Percentiles rank a stretch among this genome's conserved stretches.
Evolutionary conservation across 2,888 invertebrate genomes (phyloP).

Genomic region (Drosophila subsilvestris): DNA sequence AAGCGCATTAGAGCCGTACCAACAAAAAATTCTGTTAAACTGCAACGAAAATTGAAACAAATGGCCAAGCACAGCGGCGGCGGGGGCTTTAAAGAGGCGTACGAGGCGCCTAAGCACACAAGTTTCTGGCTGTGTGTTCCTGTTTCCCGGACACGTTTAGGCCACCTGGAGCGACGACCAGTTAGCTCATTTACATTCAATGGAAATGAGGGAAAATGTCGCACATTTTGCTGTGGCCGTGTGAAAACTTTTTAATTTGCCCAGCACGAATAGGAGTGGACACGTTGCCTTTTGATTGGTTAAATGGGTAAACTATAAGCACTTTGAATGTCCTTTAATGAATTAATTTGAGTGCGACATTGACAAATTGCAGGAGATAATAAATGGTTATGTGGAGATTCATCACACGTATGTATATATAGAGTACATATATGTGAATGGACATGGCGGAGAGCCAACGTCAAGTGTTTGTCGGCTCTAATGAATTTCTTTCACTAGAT

Average conservation of each 20-base stretch:
- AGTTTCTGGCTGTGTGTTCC: conserved; percentile 2
- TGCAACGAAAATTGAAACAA: conserved; percentile 37
- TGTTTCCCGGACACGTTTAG: conserved; percentile 20
- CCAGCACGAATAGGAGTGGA: neutral
- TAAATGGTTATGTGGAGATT: conserved; percentile 9
- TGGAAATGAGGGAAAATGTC: conserved; percentile 47
- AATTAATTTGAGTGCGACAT: conserved; percentile 54
- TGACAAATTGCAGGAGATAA: conserved; percentile 41
- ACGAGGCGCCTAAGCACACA: conserved; percentile 24
- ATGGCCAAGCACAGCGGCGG: conserved; percentile 24
- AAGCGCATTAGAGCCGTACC: conserved; percentile 35
- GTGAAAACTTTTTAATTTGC: conserved; percentile 64
- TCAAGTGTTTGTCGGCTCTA: conserved; percentile 37
- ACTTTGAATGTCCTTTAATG: conserved; percentile 31
- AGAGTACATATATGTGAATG: conserved; percentile 6
- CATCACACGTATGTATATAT: conserved; percentile 1
- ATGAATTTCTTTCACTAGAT: conserved; percentile 42
- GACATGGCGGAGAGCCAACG: conserved; percentile 20
- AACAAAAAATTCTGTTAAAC: conserved; percentile 1
- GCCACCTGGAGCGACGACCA: conserved; percentile 30
- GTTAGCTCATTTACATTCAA: conserved; percentile 70
- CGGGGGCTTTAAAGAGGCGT: conserved; percentile 10
- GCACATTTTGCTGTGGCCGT: conserved; percentile 38
- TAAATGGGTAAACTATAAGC: conserved; percentile 31
- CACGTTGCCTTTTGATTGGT: conserved; percentile 18